Evolutionary conservation across 1,140 invertebrate genomes (phyloP).

Genomic region (Paralvinella palmiformis): DNA sequence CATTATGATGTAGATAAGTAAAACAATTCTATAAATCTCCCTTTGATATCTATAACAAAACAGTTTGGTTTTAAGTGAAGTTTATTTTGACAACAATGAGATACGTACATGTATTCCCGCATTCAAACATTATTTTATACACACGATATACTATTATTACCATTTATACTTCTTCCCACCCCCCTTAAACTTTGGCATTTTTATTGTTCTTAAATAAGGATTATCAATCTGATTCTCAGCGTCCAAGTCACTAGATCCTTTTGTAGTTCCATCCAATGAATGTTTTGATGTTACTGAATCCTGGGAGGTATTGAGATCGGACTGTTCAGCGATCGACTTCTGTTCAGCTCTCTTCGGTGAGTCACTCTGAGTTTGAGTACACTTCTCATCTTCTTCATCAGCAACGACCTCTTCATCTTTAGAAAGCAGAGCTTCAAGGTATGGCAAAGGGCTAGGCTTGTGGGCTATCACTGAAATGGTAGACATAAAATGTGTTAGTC

Average conservation of each 20-base stretch:
- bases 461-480: slow-evolving; percentile 74
- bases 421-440: slow-evolving; percentile 77
- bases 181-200: slow-evolving; percentile 55
- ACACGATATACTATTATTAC: no score
- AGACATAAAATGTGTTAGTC: not conserved
- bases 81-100: no score
- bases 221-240: slow-evolving; percentile 60
- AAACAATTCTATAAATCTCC: no score
- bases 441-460: slow-evolving; percentile 74
- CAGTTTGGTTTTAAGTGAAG: no score
- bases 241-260: slow-evolving; percentile 29
- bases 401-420: slow-evolving; percentile 92
- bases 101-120: no score
- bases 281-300: slow-evolving; percentile 53
- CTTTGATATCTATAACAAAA: no score
- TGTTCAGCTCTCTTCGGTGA: not conserved
- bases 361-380: slow-evolving; percentile 4
- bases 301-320: not conserved
- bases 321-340: not conserved
- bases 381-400: slow-evolving; percentile 64
- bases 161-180: slow-evolving; percentile 2
- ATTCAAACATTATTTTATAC: no score
- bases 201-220: slow-evolving; percentile 76
- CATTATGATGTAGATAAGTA: no score
- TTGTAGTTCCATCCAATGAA: not conserved